These are phyloP conservation scores for Araneus ventricosus DNA, from an alignment of 1,140 invertebrate genomes.

Conservation along the genomic window DNA sequence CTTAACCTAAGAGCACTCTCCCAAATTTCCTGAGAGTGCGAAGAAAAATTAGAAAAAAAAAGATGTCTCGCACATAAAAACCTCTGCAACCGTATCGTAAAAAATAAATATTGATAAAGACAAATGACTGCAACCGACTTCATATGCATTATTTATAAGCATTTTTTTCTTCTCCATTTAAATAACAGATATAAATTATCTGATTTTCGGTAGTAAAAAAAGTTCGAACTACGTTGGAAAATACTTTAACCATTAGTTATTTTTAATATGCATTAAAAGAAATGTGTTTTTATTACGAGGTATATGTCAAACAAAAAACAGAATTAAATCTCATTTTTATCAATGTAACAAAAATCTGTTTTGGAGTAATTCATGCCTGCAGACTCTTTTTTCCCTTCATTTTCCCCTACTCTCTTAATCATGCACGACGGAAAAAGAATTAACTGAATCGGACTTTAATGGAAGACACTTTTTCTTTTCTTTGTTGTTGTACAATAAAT, in stretches of 20 bases:
- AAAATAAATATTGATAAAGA: not conserved
- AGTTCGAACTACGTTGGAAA: not conserved
- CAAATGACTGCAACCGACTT: not conserved
- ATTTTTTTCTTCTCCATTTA: not conserved
- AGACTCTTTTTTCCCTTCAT: no score
- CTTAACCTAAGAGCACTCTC: not conserved
- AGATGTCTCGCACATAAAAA: not conserved
- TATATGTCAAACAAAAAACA: not conserved
- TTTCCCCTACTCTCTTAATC: not conserved
- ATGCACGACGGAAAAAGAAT: not conserved
- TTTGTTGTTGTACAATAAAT: no score
- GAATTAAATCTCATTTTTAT: not conserved
- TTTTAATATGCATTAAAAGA: slow-evolving; percentile 12
- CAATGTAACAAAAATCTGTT: no score
- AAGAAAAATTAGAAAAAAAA: not conserved
- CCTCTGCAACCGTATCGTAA: not conserved
- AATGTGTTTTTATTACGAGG: not conserved
- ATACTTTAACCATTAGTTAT: not conserved
- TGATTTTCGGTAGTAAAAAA: not conserved
- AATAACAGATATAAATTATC: not conserved
- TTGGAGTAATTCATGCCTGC: no score
- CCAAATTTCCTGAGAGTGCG: not conserved
- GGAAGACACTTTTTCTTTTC: not conserved
- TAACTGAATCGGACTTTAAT: not conserved
- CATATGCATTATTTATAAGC: slow-evolving; percentile 22